These are phyloP conservation scores for Campopleginae sp. DNA, from an alignment of 2,888 invertebrate genomes.

Conservation along the genomic window DNA sequence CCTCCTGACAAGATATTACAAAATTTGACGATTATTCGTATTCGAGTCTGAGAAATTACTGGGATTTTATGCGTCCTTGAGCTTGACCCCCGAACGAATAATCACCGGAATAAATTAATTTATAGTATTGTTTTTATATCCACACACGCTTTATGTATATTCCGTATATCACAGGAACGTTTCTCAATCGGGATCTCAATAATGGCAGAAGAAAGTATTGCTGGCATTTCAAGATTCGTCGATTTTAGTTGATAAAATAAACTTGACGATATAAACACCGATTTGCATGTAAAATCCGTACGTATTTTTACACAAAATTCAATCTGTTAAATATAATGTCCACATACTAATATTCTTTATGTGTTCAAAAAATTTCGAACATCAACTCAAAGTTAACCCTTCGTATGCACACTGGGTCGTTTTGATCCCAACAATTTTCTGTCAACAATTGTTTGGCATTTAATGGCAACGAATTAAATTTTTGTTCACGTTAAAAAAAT, in stretches of 20 bases:
- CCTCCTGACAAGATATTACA: slow-evolving; percentile 9
- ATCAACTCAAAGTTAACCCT: neutral
- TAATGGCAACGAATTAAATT: too few species aligned
- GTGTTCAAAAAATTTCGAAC: neutral
- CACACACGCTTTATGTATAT: neutral
- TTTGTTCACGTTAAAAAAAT: neutral
- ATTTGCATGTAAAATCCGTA: neutral
- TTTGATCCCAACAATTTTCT: too few species aligned
- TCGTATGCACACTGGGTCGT: too few species aligned
- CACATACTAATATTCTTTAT: neutral
- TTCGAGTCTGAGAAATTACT: neutral
- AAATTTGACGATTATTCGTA: slow-evolving; percentile 23
- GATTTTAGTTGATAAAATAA: neutral
- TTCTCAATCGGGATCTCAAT: slow-evolving; percentile 8
- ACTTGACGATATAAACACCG: neutral
- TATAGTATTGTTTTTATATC: slow-evolving; percentile 20
- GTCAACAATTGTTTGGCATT: too few species aligned
- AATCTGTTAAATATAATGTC: neutral
- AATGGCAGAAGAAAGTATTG: neutral
- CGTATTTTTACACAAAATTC: neutral
- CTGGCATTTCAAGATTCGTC: neutral
- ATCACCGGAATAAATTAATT: slow-evolving; percentile 55
- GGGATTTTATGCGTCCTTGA: slow-evolving; percentile 36
- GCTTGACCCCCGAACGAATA: slow-evolving; percentile 23
- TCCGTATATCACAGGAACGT: slow-evolving; percentile 44